Evolutionary conservation across 2,113 vertebrate genomes (phyloP), one percentile per base, ranked within the genome.

Genomic region (Aythya baeri): DNA sequence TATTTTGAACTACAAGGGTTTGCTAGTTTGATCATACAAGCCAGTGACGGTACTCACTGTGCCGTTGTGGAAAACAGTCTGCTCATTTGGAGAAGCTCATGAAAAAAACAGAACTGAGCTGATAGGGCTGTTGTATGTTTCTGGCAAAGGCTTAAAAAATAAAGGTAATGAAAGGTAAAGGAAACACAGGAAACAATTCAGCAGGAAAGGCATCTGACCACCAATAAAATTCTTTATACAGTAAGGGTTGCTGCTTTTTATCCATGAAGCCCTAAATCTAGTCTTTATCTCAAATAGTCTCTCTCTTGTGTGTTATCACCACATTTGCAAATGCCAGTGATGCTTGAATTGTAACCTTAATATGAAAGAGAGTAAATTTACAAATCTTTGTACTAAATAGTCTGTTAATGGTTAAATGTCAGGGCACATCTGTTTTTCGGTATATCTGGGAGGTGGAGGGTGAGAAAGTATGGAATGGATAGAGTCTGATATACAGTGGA

Each of bases 351-450:
- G 67, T 76, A 93, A 70, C 71, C 67, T 62, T 62, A 54, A 79
- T 79, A 70, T 4, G 13, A 93, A 82, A 66, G 22, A 79, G 29
- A 83, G 17, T 65, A 70, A 85, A 80, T 88, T 84, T 76, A 71
- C 71, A 63, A 89, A 87, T 34, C 34, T 75, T 84, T 54, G 11
- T 58, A 57, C 41, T 84, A 58, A 84, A 17, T 73, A 85, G 50
- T 82, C 81, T 85, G 54, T 70, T 91, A 41, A 41, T 5, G 1
- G 80, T 93, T 93, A 90, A 96, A 55, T 91, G 91, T 86, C n/a
- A 84, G 54, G 13, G 34, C 32, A 88, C 81, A 91, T 94, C 71
- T 93, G 58, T 49, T 95, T 91, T 92, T 84, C 74, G 82, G 41
- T 38, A 65, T 11, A 26, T 72, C n/a, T 83, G 13, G 2, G 4